Evolutionary conservation across 2,113 vertebrate species (phyloP).

Genomic region (Dermatemys mawii): DNA sequence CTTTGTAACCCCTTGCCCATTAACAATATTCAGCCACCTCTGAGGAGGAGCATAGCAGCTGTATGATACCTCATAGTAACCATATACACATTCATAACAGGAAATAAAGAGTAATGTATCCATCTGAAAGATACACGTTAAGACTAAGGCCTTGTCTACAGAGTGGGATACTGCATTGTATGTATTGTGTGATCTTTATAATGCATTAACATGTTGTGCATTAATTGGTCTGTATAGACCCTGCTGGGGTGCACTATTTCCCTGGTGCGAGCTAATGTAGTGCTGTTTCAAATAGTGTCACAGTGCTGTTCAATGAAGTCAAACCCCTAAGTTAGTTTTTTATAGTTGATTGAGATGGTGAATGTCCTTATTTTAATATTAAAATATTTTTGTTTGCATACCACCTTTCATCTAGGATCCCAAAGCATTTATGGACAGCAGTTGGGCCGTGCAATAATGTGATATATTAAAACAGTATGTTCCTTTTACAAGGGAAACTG

Average conservation of each 20-base stretch:
- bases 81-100: not conserved
- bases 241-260: not conserved
- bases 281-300: not conserved
- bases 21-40: not conserved
- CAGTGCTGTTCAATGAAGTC: not conserved
- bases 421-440: not conserved
- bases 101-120: not conserved
- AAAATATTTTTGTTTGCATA: not conserved
- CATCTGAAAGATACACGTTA: not conserved
- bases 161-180: not conserved
- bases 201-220: not conserved
- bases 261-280: not conserved
- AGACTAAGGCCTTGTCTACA: not conserved
- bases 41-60: not conserved
- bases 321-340: not conserved
- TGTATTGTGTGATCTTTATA: not conserved
- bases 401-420: not conserved
- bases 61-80: rapidly evolving
- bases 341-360: not conserved
- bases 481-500: not conserved
- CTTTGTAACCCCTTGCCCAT: not conserved
- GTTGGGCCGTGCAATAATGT: not conserved
- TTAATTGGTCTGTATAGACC: not conserved
- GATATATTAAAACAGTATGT: not conserved
- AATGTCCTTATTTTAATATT: not conserved